Evolutionary conservation across 1,140 invertebrate species (phyloP).

Genomic region (Cherax quadricarinatus): DNA sequence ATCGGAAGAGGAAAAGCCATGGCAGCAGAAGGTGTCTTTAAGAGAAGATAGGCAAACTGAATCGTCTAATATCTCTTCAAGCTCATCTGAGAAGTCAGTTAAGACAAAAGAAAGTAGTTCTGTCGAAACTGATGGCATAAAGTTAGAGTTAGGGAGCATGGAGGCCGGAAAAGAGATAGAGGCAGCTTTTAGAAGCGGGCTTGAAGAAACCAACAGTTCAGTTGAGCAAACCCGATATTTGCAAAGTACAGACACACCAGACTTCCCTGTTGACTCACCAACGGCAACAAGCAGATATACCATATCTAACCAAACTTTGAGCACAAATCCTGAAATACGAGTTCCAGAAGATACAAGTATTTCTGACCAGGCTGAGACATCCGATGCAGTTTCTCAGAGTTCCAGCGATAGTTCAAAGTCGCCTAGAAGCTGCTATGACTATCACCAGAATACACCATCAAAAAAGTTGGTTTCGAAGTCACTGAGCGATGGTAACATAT

Average conservation of each 20-base stretch:
- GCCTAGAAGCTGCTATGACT: background rate
- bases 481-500: constrained; percentile 33
- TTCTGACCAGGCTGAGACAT: background rate
- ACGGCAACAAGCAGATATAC: background rate
- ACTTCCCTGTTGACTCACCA: background rate
- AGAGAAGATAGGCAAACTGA: background rate
- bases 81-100: background rate
- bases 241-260: background rate
- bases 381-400: background rate
- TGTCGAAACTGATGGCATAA: background rate
- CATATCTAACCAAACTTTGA: background rate
- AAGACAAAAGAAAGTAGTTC: constrained; percentile 4
- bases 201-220: background rate
- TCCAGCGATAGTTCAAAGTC: constrained; percentile 3
- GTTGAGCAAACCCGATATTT: background rate
- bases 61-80: background rate
- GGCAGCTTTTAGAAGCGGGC: background rate
- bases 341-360: constrained; percentile 11
- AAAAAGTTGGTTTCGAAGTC: constrained; percentile 46
- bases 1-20: background rate
- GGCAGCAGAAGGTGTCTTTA: background rate
- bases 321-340: constrained; percentile 18
- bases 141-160: background rate
- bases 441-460: background rate
- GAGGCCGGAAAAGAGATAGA: background rate